Evolutionary conservation across 2,113 vertebrate genomes (phyloP).

Genomic region (Bubalus kerabau): DNA sequence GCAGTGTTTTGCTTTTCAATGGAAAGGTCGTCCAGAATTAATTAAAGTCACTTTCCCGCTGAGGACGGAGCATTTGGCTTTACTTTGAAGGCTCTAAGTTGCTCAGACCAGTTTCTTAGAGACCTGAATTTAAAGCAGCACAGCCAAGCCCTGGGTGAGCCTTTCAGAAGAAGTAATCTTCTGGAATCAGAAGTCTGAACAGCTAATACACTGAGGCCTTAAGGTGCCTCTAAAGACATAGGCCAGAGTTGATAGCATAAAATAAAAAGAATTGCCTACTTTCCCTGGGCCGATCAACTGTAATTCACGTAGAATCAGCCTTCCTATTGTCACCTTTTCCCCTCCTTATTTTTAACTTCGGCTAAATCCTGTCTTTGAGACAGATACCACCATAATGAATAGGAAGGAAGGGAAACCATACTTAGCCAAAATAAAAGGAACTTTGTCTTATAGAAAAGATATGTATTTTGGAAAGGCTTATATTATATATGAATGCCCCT

Average conservation of each 20-base stretch:
- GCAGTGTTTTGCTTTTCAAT: slow-evolving; percentile 75
- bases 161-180: not conserved
- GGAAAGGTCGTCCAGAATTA: slow-evolving; percentile 78
- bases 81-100: slow-evolving; percentile 73
- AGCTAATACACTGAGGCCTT: not conserved
- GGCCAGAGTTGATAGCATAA: not conserved
- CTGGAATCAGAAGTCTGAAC: slow-evolving; percentile 28
- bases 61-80: slow-evolving; percentile 68
- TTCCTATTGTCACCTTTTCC: not conserved
- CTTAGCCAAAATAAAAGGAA: not conserved
- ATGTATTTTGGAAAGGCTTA: not conserved
- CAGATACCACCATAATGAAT: not conserved
- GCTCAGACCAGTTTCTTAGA: slow-evolving; percentile 55
- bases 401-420: not conserved
- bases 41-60: slow-evolving; percentile 76
- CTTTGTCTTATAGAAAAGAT: not conserved
- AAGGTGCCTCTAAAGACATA: not conserved
- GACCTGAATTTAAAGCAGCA: not conserved
- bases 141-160: not conserved
- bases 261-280: not conserved
- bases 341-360: not conserved
- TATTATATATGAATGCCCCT: not conserved
- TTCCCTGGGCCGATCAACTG: not conserved
- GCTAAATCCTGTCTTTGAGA: not conserved
- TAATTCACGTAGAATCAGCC: not conserved